Percentiles rank a stretch among this genome's conserved stretches.
Evolutionary conservation across 1,140 invertebrate genomes (phyloP).

Genomic region (Melipona quadrifasciata): DNA sequence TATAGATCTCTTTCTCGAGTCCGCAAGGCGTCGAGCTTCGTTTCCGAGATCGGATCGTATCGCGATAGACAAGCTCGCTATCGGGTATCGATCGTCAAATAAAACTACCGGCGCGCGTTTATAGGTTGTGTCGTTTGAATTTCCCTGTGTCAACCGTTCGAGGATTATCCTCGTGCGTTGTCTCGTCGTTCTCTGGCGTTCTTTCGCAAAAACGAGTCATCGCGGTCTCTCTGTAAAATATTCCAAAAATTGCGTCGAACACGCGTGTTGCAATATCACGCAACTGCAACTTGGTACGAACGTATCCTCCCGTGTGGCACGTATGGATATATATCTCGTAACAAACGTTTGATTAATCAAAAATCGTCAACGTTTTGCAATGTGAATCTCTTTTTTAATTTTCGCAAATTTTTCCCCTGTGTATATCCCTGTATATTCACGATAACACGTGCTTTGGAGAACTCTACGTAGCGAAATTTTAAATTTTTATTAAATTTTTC

Average conservation of each 20-base stretch:
- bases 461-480: no score
- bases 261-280: no score
- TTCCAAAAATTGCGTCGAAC: background rate
- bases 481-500: no score
- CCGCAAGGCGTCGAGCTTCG: slow-evolving; percentile 31
- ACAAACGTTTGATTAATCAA: no score
- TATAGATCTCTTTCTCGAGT: slow-evolving; percentile 35
- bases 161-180: background rate
- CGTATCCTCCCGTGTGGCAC: no score
- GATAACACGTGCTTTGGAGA: no score
- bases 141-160: slow-evolving; percentile 33
- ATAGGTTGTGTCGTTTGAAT: slow-evolving; percentile 18
- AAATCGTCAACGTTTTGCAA: no score
- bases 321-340: no score
- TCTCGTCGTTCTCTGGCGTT: background rate
- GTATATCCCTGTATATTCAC: no score
- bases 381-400: no score
- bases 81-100: slow-evolving; percentile 41
- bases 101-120: slow-evolving; percentile 38
- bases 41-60: slow-evolving; percentile 34
- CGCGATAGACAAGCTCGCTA: slow-evolving; percentile 10
- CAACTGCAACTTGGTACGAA: no score
- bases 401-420: no score
- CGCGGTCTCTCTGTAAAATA: background rate
- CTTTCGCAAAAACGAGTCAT: background rate